Evolutionary conservation across 1,140 invertebrate species (phyloP), one percentile per base, ranked within the genome.

Genomic region (Ctenoplectra terminalis): DNA sequence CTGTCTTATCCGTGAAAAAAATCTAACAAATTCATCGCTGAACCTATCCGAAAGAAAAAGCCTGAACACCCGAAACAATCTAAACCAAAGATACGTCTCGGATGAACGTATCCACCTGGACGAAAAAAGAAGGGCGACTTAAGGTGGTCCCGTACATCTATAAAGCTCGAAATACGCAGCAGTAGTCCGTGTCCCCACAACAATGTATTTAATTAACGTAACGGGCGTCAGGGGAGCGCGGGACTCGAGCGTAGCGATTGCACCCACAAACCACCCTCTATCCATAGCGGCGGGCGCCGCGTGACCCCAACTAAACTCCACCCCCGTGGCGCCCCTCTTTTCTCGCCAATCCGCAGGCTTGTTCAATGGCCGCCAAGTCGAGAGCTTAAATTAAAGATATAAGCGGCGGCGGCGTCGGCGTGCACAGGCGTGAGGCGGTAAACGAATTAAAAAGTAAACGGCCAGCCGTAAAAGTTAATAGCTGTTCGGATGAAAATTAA

Each of bases 191-290:
- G 92, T 93, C 92, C 92, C 93, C 93, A 89, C 93, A 94, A 94
- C 92, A 93, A 94, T 93, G 93, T 93, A 94, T 94, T 94, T 94
- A 94, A 94, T 94, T 94, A 94, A 94, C 91, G 93, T 92, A 93
- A 94, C 93, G 90, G 90, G 89, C 92, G 87, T 88, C 92, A 87
- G 81, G 93, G 92, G 92, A 93, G 86, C 72, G 74, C 87, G 83
- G 85, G 73, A 67, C 82, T 89, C 85, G 84, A 88, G 88, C 81
- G 88, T 90, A 90, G 87, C 91, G 90, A 93, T 93, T 92, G 92
- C 91, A 90, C 87, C 89, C 89, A 77, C 89, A 89, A 90, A 90
- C 90, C 88, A 91, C 84, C 91, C 88, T 82, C 85, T 87, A 85
- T 88, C 81, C 90, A 63, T 86, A 71, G 67, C 46, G 48, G 88